phyloP scores from a whole-genome alignment of 1,140 invertebrate species.

The Caenorhabditis latens region DNA sequence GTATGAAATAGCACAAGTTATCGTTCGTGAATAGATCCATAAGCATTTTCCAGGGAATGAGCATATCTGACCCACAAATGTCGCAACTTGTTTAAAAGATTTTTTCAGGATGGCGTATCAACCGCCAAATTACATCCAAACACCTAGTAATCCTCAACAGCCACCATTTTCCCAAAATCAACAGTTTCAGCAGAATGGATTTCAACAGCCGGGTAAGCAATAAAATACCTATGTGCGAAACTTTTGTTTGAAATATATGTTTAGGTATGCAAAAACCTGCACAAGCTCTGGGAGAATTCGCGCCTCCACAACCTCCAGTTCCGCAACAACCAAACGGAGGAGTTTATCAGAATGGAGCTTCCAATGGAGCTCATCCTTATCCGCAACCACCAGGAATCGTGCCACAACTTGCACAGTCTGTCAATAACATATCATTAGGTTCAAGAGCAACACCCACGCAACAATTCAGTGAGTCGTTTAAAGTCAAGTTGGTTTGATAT shows the following conservation, averaged over 20 bases:
- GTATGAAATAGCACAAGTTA: too few relatives aligned
- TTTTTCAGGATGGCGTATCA: slow-evolving; percentile 32
- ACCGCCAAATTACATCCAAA: background rate
- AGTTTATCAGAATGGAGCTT: background rate
- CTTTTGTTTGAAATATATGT: background rate
- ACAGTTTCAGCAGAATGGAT: slow-evolving; percentile 5
- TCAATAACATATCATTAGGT: slow-evolving; percentile 5
- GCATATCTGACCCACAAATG: too few relatives aligned
- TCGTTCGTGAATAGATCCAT: too few relatives aligned
- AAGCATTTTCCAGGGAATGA: too few relatives aligned
- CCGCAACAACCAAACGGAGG: slow-evolving; percentile 1
- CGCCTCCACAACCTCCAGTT: background rate
- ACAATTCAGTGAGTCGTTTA: background rate
- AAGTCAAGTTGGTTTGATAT: too few relatives aligned
- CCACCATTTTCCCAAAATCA: slow-evolving; percentile 14
- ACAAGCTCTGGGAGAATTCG: background rate
- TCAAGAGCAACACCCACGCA: background rate
- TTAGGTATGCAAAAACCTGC: background rate
- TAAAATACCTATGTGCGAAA: background rate
- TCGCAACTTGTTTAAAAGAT: too few relatives aligned
- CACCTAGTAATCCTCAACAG: slow-evolving; percentile 22
- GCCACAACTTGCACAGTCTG: background rate
- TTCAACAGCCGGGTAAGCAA: background rate
- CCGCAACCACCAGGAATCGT: background rate
- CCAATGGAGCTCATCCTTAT: background rate